Conservation (phyloP, 2,113 vertebrate species). For the Rhipidura dahli region DNA sequence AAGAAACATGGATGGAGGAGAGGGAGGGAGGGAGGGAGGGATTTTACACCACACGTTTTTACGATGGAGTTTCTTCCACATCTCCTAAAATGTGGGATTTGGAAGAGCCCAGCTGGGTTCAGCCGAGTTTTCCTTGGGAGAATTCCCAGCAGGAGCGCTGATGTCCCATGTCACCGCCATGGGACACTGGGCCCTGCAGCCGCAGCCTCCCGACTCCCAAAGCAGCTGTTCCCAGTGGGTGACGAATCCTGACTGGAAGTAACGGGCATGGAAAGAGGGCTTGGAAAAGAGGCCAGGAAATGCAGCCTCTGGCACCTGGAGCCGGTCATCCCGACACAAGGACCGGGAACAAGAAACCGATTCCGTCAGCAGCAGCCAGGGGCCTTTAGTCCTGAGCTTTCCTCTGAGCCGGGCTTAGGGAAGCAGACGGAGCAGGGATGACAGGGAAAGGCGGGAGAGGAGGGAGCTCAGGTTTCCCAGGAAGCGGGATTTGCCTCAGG, state of each 20-base stretch:
- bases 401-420: not conserved
- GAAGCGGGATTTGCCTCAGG: not conserved
- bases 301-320: not conserved
- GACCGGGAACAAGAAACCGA: not conserved
- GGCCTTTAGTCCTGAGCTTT: not conserved
- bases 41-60: not conserved
- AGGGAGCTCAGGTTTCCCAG: not conserved
- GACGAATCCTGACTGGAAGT: not conserved
- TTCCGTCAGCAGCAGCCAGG: not conserved
- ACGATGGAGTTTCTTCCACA: accelerated
- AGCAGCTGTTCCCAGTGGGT: not conserved
- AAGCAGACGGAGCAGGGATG: not conserved
- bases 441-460: not conserved
- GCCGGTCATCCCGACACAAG: not conserved
- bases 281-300: not conserved
- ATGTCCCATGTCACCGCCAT: accelerated
- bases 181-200: not conserved
- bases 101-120: not conserved
- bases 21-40: too few relatives aligned
- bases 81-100: accelerated
- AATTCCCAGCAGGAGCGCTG: not conserved
- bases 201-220: not conserved
- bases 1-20: not conserved
- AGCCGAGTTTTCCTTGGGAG: not conserved
- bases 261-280: not conserved